Evolutionary conservation across 2,113 vertebrate species (phyloP), one percentile per base, ranked within the genome.

Genomic region (Dendropsophus ebraccatus): DNA sequence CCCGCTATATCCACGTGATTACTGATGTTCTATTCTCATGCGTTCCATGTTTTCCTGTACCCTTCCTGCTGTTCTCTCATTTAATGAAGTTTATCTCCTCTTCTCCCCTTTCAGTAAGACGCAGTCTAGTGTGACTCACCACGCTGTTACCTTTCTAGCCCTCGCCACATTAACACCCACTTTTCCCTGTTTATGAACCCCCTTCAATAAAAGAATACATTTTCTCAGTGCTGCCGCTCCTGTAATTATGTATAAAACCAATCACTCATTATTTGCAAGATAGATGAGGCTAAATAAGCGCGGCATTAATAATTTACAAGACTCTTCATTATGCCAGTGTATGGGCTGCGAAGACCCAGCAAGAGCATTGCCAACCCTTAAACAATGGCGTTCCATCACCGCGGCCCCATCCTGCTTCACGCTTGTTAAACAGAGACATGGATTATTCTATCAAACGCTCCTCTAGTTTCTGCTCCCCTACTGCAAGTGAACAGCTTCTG

Each of bases 221-320:
- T 96, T 94, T 94, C 96, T 95, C 93, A 95, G 96, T 94, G 96
- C 96, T 93, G 96, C 95, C 96, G 96, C 96, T 96, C 91, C 96
- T 98, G 97, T 99, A 99, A 99, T 98, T 99, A 99, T 94, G 96
- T 94, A 95, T 97, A 97, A 97, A 95, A 96, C 96, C 96, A 96
- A 95, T 96, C 96, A 98, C 98, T 97, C 97, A 98, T 99, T 99
- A 98, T 96, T 96, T 97, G 97, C 95, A 95, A 98, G 97, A 99
- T 98, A 97, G 96, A 99, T 98, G 97, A 96, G 97, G 93, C 98
- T 99, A 99, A 99, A 99, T 99, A 99, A 99, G 97, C 96, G 97
- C 95, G 93, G 95, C 96, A 99, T 99, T 99, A 99, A 99, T 99
- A 99, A 99, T 99, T 97, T 98, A 99, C 97, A 92, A 90, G 90